Evolutionary conservation across 1,140 invertebrate species (phyloP), one percentile per base, ranked within the genome.

Genomic region (Ceratosolen solmsi): DNA sequence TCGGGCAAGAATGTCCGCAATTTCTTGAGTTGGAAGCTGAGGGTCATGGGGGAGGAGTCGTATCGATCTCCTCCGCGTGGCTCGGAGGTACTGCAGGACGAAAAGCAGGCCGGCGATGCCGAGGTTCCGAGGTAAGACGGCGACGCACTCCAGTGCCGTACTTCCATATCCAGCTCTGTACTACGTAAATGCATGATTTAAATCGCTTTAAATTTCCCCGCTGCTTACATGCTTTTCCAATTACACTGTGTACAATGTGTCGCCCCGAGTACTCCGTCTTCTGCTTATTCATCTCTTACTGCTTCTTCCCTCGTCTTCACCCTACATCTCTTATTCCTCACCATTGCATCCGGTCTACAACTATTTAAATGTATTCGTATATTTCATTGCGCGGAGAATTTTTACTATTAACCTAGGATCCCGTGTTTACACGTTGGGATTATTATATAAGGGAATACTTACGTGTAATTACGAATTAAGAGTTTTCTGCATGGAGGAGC

Each of bases 81-180:
- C 72, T 41, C 49, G 7, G 41, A 17, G 1, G 17, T 9, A 20
- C 27, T 20, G 33, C 68, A 82, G 75, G 81, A 79, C 81, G 74
- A 82, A 82, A 82, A 82, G 81, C 81, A 73, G 81, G 75, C 81
- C 75, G 74, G 58, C 65, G n/a, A n/a, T 25, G 79, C 60, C 65
- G 72, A n/a, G 15, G 41, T 46, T 13, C 9, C 36, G 46, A 76
- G 73, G 80, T 76, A 76, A 82, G 73, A 60, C 56, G 41, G 49
- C 9, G 72, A 1, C 36, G 20, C 30, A 33, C 0, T 54, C 36
- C 22, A 33, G 38, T 7, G 9, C 20, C n/a, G 46, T 38, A 68
- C 17, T 56, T 54, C 1, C 30, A 33, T 36, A 27, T 74, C 72
- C 51, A 51, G 41, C 15, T 1, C 46, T 46, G 20, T n/a, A 72